These are phyloP conservation scores for Drosophila pectinifera DNA, from an alignment of 1,140 invertebrate species.

Conservation along the genomic window DNA sequence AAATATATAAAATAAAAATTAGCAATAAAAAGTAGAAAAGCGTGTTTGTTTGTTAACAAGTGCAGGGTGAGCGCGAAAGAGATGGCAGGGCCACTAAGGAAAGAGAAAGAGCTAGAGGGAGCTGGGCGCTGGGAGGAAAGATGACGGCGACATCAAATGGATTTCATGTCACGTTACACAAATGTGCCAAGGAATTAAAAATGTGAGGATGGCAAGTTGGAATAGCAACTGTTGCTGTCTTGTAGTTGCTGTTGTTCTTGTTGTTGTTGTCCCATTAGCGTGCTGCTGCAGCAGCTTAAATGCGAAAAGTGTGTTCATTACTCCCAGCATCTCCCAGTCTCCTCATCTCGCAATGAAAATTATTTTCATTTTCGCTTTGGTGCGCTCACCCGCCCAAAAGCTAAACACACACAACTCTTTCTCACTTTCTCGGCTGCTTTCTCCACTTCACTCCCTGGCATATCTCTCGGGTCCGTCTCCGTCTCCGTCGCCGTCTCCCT, in stretches of 20 bases:
- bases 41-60: constrained; percentile 83
- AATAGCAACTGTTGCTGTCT: constrained; percentile 69
- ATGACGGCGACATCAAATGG: constrained; percentile 77
- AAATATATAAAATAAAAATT: constrained; percentile 77
- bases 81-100: constrained; percentile 8
- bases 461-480: background rate
- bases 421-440: constrained; percentile 23
- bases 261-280: constrained; percentile 72
- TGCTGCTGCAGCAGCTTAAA: constrained; percentile 72
- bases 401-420: constrained; percentile 50
- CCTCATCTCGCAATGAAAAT: constrained; percentile 68
- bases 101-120: constrained; percentile 3
- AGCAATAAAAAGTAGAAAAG: constrained; percentile 84
- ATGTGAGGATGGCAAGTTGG: constrained; percentile 68
- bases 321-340: constrained; percentile 15
- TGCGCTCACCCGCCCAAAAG: constrained; percentile 78
- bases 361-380: constrained; percentile 78
- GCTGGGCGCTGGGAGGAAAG: constrained; percentile 14
- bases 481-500: constrained; percentile 2
- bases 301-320: constrained; percentile 83
- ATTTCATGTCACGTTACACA: constrained; percentile 83
- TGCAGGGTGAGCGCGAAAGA: constrained; percentile 42
- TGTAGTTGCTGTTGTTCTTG: constrained; percentile 50
- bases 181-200: constrained; percentile 83
- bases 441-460: constrained; percentile 20